A percentile compares a stretch with the other conserved stretches of the same genome.
These are phyloP conservation scores for Sparus aurata DNA, from an alignment of 2,797 vertebrate species.

Conservation along the genomic window DNA sequence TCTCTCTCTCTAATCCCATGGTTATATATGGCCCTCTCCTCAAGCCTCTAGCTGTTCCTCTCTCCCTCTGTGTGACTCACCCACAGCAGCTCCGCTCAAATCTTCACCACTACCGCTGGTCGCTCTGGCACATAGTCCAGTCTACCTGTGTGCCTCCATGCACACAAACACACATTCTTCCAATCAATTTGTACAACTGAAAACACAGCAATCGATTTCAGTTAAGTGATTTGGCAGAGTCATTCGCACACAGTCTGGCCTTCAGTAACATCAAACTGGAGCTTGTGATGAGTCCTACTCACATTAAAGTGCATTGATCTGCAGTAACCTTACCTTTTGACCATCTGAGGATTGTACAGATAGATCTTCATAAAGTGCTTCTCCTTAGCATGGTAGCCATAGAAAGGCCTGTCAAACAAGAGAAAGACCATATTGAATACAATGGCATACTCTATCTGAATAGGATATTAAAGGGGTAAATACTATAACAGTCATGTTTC, in stretches of 20 bases:
- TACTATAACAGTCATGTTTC: background rate
- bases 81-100: conserved; percentile 25
- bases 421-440: background rate
- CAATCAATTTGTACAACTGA: conserved; percentile 46
- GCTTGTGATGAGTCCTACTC: conserved; percentile 24
- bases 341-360: conserved; percentile 97
- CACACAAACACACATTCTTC: conserved; percentile 13
- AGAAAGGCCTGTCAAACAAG: conserved; percentile 92
- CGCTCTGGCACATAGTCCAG: conserved; percentile 21
- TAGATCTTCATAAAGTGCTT: conserved; percentile 99
- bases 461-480: background rate
- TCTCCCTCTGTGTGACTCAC: background rate
- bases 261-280: conserved; percentile 20
- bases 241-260: conserved; percentile 12
- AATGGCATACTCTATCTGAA: background rate
- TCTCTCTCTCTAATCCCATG: background rate
- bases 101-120: conserved; percentile 15
- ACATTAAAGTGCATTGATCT: conserved; percentile 34
- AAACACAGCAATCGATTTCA: conserved; percentile 57
- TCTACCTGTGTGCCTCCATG: conserved; percentile 7
- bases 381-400: conserved; percentile 96
- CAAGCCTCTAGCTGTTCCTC: background rate
- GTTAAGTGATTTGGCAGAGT: conserved; percentile 55
- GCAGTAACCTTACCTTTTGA: conserved; percentile 91
- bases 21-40: background rate